Base-by-base conservation (phyloP, 2,888 invertebrate species). In the Monoplex corrugatus region DNA sequence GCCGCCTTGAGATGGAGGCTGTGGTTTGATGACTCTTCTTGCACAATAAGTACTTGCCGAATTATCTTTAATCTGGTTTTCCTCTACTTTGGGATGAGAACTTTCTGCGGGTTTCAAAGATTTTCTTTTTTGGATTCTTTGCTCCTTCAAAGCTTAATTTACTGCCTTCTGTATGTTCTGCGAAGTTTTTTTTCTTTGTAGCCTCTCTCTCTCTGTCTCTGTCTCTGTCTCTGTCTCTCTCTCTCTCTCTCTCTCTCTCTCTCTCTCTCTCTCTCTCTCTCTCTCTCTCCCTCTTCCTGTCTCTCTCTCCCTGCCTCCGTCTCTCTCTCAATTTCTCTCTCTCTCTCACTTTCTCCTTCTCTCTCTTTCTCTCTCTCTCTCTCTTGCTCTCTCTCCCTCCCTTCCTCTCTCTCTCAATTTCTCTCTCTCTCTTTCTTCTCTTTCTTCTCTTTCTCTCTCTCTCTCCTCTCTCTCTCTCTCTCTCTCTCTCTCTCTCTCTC, bases 1-100 rank as follows among this genome's bases (percentile, higher is more conserved):
- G n/a, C n/a, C n/a, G n/a, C n/a, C n/a, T n/a, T n/a, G n/a, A n/a
- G n/a, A n/a, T n/a, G n/a, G n/a, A n/a, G n/a, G n/a, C 16, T 23
- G n/a, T 40, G 40, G 63, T 32, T 44, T 57, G 87, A 87, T 82
- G 87, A 32, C 63, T 40, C 87, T 87, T 87, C 87, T 87, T 87
- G 87, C 87, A 82, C 87, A 87, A 87, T 87, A 38, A 87, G 80
- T 78, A 57, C 44, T 75, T 63, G 78, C 45, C 78, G 63, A 63
- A 38, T 63, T 57, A 45, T 80, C 87, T 80, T 40, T 87, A 50
- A 87, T 80, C 80, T 50, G 50, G 78, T 86, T 86, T 68, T 28
- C 75, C 43, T 16, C 28, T 40, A 43, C 75, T 86, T 78, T 23
- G 28, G 32, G 35, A n/a, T n/a, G n/a, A n/a, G 16, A 13, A 38